Evolutionary conservation across 2,888 invertebrate species (phyloP).

Genomic region (Rhagium mordax): DNA sequence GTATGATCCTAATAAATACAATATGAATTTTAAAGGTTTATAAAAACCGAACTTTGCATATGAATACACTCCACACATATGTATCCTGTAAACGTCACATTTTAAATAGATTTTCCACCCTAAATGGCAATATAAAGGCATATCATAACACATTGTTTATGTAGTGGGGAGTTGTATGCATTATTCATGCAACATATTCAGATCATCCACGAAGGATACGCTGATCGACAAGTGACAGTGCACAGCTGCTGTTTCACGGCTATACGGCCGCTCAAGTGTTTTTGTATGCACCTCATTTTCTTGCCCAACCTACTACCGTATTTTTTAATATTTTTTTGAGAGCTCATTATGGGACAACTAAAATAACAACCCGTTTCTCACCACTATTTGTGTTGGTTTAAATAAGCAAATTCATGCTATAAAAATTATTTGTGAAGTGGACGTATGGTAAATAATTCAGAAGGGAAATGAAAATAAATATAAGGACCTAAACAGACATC

Average conservation of each 20-base stretch:
- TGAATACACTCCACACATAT: constrained; percentile 65
- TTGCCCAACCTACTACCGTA: constrained; percentile 45
- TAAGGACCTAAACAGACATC: not conserved
- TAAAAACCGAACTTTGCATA: constrained; percentile 66
- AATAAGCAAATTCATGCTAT: constrained; percentile 16
- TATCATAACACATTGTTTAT: constrained; percentile 68
- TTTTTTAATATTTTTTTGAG: constrained; percentile 50
- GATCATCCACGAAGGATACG: constrained; percentile 61
- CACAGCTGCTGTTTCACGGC: constrained; percentile 70
- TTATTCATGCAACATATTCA: constrained; percentile 67
- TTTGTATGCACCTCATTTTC: constrained; percentile 54
- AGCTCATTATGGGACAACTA: constrained; percentile 26
- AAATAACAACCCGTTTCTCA: constrained; percentile 33
- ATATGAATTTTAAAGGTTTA: constrained; percentile 46
- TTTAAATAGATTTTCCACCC: constrained; percentile 69
- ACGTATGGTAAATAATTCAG: not conserved
- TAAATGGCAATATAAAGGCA: constrained; percentile 68
- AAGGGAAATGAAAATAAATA: not conserved
- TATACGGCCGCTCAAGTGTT: constrained; percentile 66
- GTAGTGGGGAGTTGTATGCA: constrained; percentile 65
- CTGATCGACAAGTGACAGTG: constrained; percentile 71
- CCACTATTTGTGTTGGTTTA: constrained; percentile 17
- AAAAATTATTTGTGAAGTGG: constrained; percentile 19
- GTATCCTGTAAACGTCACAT: constrained; percentile 69
- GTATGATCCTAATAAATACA: constrained; percentile 39